Evolutionary conservation across 2,888 invertebrate genomes (phyloP).

Genomic region (Siphlonurus alternatus): DNA sequence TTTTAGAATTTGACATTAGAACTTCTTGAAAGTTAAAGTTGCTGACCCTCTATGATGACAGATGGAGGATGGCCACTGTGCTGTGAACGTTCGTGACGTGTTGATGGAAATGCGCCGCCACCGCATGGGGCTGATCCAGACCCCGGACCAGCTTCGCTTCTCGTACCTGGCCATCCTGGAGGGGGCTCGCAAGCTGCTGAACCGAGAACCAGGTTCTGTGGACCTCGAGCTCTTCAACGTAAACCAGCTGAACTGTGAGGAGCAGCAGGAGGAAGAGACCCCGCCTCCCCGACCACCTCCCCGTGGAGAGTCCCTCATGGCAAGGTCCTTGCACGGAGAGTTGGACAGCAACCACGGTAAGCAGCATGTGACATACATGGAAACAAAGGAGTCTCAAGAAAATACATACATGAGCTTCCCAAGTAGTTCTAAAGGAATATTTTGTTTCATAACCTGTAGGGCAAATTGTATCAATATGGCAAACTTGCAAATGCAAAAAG

Average conservation of each 20-base stretch:
- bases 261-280: conserved; percentile 30
- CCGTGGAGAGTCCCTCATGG: conserved; percentile 44
- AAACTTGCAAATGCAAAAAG: too few relatives aligned
- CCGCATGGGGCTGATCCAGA: conserved; percentile 92
- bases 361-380: too few relatives aligned
- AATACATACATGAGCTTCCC: too few relatives aligned
- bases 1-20: too few relatives aligned
- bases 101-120: conserved; percentile 70
- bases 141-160: conserved; percentile 84
- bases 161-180: conserved; percentile 88
- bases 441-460: too few relatives aligned
- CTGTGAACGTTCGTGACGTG: conserved; percentile 61
- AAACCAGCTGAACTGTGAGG: conserved; percentile 27
- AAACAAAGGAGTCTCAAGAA: too few relatives aligned
- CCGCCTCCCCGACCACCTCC: conserved; percentile 64
- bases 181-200: conserved; percentile 44
- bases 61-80: conserved; percentile 67
- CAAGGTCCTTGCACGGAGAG: conserved; percentile 16
- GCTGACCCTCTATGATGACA: conserved; percentile 22
- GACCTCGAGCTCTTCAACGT: conserved; percentile 11
- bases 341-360: background rate
- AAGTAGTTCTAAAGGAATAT: too few relatives aligned
- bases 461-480: too few relatives aligned
- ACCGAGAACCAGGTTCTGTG: conserved; percentile 19
- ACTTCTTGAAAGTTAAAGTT: too few relatives aligned